These are phyloP conservation scores for Odocoileus hemionus DNA, from an alignment of 2,113 vertebrate species.

Conservation along the genomic window DNA sequence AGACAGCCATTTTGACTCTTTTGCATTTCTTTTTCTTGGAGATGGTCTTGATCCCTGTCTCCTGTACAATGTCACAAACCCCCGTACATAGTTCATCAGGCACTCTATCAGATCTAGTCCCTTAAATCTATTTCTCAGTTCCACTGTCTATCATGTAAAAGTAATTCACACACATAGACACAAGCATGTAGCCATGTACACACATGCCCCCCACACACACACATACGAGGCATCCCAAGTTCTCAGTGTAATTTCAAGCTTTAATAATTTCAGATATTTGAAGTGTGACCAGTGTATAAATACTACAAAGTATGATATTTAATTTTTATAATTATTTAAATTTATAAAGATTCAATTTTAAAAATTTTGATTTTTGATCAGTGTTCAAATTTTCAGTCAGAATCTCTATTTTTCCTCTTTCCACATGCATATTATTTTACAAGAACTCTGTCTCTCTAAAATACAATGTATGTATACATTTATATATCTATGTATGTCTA, in stretches of 20 bases:
- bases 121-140: not conserved
- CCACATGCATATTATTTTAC: not conserved
- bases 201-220: not conserved
- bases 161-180: not conserved
- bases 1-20: not conserved
- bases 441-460: not conserved
- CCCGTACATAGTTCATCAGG: not conserved
- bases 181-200: not conserved
- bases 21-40: not conserved
- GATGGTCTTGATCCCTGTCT: not conserved
- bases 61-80: not conserved
- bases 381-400: not conserved
- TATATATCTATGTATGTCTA: not conserved
- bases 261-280: not conserved
- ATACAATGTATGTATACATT: not conserved
- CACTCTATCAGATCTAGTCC: not conserved
- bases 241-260: not conserved
- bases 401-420: not conserved
- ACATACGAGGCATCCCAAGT: not conserved
- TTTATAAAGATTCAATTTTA: not conserved
- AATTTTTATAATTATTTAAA: not conserved
- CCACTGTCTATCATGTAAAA: not conserved
- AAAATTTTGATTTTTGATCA: not conserved
- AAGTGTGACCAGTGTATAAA: not conserved
- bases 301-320: not conserved